Evolutionary conservation across 92 coral and sea anemone species (phyloP).

Genomic region (Bergia sp.): DNA sequence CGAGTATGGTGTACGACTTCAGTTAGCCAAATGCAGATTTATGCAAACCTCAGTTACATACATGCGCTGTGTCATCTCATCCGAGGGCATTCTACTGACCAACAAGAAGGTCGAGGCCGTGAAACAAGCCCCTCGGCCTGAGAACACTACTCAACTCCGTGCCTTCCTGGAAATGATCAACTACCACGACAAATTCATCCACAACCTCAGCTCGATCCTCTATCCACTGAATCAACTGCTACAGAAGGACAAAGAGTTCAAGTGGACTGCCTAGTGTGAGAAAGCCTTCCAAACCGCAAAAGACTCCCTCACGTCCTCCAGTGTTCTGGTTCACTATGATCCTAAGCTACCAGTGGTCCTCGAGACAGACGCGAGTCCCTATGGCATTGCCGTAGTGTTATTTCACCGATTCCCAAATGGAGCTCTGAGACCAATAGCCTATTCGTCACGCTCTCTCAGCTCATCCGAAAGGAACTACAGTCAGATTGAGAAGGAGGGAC

Average conservation of each 20-base stretch:
- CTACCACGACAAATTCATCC: slow-evolving; percentile 57
- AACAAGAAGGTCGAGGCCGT: slow-evolving; percentile 64
- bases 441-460: slow-evolving; percentile 18
- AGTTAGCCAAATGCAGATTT: slow-evolving; percentile 58
- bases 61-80: slow-evolving; percentile 52
- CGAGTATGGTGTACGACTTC: slow-evolving; percentile 57
- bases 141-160: not conserved
- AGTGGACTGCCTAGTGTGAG: not conserved
- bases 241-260: not conserved
- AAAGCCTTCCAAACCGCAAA: slow-evolving; percentile 31
- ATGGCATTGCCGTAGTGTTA: not conserved
- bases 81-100: slow-evolving; percentile 60
- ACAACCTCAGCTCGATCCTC: slow-evolving; percentile 27
- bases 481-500: slow-evolving; percentile 39
- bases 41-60: slow-evolving; percentile 56
- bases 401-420: slow-evolving; percentile 10
- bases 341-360: slow-evolving; percentile 48
- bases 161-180: slow-evolving; percentile 62
- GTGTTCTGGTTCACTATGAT: slow-evolving; percentile 32
- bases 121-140: slow-evolving; percentile 50
- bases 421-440: slow-evolving; percentile 1
- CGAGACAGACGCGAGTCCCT: not conserved
- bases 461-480: not conserved
- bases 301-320: slow-evolving; percentile 49
- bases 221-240: slow-evolving; percentile 9